These are phyloP conservation scores for Protonibea diacanthus DNA, from an alignment of 2,797 vertebrate genomes.

Conservation along the genomic window DNA sequence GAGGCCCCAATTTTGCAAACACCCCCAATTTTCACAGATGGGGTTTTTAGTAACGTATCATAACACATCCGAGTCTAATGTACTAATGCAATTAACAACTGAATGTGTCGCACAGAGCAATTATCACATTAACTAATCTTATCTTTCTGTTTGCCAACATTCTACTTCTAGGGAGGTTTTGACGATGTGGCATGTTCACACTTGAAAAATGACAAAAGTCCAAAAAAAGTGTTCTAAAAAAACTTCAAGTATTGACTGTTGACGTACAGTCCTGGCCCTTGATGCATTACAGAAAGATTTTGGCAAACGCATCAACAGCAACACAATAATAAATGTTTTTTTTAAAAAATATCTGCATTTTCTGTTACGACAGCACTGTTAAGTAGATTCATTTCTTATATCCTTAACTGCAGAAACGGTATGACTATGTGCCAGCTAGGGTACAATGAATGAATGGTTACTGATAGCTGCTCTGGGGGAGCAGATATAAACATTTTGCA, in stretches of 20 bases:
- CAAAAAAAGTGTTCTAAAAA: not conserved
- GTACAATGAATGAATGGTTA: not conserved
- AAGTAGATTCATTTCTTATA: not conserved
- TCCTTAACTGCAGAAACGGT: not conserved
- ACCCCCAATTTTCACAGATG: not conserved
- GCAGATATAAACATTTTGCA: not conserved
- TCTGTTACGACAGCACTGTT: not conserved
- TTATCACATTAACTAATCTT: slow-evolving; percentile 3
- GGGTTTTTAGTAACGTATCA: not conserved
- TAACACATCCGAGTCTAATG: not conserved
- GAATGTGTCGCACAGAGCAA: slow-evolving; percentile 2
- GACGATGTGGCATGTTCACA: not conserved
- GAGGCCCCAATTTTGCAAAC: not conserved
- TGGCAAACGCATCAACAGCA: not conserved
- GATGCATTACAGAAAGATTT: not conserved
- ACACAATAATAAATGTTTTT: not conserved
- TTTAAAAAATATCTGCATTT: not conserved
- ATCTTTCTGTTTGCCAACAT: not conserved
- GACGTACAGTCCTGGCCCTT: not conserved
- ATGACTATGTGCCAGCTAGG: not conserved
- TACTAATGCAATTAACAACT: not conserved
- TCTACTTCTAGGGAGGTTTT: not conserved
- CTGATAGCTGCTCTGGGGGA: not conserved
- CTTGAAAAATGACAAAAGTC: too few relatives aligned
- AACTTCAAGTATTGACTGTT: not conserved